These are phyloP conservation scores for Myiagra hebetior DNA, from an alignment of 2,113 vertebrate genomes.

Conservation along the genomic window DNA sequence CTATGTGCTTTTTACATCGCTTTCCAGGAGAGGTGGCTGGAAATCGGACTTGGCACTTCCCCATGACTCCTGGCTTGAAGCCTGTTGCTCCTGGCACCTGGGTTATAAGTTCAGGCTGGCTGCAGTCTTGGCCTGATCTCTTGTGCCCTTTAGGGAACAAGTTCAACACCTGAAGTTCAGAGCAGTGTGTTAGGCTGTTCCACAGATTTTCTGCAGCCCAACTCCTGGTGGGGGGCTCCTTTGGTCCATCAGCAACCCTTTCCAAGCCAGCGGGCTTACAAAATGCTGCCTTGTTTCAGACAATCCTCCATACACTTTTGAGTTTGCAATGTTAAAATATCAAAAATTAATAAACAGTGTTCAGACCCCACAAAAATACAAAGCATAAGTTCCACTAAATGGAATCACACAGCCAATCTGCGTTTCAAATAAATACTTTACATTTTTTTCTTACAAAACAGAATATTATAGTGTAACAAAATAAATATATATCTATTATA, in stretches of 20 bases:
- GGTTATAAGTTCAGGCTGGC: neutral
- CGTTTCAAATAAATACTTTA: constrained; percentile 20
- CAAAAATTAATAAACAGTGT: neutral
- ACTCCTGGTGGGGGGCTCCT: accelerated
- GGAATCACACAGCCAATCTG: neutral
- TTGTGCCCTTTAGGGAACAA: neutral
- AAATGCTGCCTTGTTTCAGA: neutral
- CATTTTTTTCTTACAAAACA: neutral
- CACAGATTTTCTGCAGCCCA: neutral
- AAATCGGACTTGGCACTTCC: neutral
- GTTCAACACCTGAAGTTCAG: neutral
- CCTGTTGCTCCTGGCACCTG: accelerated
- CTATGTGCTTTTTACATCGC: accelerated
- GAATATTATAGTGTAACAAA: neutral
- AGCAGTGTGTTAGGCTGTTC: neutral
- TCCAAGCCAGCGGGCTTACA: neutral
- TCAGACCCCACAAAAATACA: neutral
- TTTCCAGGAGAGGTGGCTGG: neutral
- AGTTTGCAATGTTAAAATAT: neutral
- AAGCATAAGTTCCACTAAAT: neutral
- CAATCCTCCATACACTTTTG: neutral
- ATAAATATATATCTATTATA: neutral
- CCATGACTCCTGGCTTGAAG: neutral
- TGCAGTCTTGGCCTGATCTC: neutral
- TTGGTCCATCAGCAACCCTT: neutral